Base-by-base conservation (phyloP, 2,113 vertebrate species). In the Struthio camelus region DNA sequence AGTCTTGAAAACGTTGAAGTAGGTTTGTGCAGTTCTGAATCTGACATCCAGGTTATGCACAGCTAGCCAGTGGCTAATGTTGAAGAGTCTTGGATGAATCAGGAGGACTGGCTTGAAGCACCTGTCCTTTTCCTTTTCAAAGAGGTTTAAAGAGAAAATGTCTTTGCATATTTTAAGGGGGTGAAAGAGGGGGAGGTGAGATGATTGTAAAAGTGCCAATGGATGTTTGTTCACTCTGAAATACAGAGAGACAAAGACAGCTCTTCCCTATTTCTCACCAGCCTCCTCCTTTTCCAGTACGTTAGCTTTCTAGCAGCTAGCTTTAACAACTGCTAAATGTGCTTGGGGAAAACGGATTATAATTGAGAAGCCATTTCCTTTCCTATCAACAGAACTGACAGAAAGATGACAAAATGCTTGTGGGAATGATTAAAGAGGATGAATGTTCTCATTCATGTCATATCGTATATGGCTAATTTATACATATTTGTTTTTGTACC, bases 321-420 rank as follows among this genome's bases (percentile, higher is more conserved):
- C 75, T 69, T 88, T 34, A 78, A 79, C 72, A 92, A 90, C 65
- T 7, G 25, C 71, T 95, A 86, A 90, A 81, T 89, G 77, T 90
- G 46, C 88, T 92, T 53, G 50, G 90, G 72, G 95, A 92, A 83
- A 86, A 89, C 82, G 94, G 83, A 95, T 94, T 93, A 92, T 94
- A 95, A 94, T 89, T 95, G 83, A 7, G 11, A 95, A 90, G 80
- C 8, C 1, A 61, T 89, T 96, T 93, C 81, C 80, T 87, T 80
- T 92, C 82, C 72, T 80, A 78, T 96, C 88, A 92, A 73, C 76
- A 70, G 42, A 92, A 87, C 80, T 93, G 95, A 94, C 85, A 92
- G 88, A 71, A 93, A 95, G 86, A 92, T 79, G 90, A 94, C 94
- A 96, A 90, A 96, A 95, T 71, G 77, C 88, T 94, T 69, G 80